phyloP scores from a whole-genome alignment of 2,113 vertebrate species.

The crab-eating macaque (Macaca fascicularis) region DNA sequence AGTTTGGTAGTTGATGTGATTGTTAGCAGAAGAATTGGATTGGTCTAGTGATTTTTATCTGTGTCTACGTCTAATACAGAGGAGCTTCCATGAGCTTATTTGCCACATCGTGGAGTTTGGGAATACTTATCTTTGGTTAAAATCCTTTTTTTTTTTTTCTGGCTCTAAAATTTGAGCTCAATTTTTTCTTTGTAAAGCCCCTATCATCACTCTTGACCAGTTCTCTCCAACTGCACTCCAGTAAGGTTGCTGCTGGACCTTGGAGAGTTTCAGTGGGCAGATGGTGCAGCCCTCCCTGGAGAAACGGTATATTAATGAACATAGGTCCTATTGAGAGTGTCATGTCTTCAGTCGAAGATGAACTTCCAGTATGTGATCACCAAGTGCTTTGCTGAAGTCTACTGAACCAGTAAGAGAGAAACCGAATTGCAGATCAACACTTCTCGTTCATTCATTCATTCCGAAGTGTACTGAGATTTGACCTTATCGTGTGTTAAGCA shows the following conservation, averaged over 20 bases:
- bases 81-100: background rate
- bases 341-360: background rate
- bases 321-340: background rate
- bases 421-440: background rate
- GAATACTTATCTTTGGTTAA: constrained; percentile 6
- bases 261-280: background rate
- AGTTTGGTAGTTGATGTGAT: background rate
- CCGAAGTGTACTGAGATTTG: background rate
- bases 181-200: background rate
- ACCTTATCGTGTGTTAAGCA: background rate
- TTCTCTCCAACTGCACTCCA: background rate
- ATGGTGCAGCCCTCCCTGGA: background rate
- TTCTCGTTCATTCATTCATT: background rate
- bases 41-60: background rate
- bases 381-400: constrained; percentile 6
- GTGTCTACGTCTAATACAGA: background rate
- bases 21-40: background rate
- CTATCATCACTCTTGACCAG: background rate
- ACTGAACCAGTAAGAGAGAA: background rate
- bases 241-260: background rate
- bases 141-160: constrained; percentile 6
- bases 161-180: constrained; percentile 18
- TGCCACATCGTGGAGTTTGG: background rate
- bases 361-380: background rate
- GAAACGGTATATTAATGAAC: background rate